Evolutionary conservation across 2,113 vertebrate genomes (phyloP).

Genomic region (Lipophrys pholis): DNA sequence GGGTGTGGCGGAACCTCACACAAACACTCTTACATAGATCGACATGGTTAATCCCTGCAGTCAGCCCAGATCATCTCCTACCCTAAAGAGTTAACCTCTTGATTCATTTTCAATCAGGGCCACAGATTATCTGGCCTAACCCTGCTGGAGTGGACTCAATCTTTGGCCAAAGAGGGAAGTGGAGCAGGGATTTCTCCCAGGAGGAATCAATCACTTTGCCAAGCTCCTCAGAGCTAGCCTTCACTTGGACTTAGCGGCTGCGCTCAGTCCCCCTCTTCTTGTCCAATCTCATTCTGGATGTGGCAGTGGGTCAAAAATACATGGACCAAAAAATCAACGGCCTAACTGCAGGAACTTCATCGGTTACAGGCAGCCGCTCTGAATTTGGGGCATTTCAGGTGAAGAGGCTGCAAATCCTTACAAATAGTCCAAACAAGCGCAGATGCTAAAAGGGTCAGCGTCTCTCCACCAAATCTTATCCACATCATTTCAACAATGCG

Average conservation of each 20-base stretch:
- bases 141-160: constrained; percentile 74
- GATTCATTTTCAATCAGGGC: constrained; percentile 79
- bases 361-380: constrained; percentile 13
- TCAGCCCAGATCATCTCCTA: constrained; percentile 56
- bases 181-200: constrained; percentile 74
- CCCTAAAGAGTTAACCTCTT: constrained; percentile 70
- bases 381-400: constrained; percentile 56
- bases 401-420: constrained; percentile 41
- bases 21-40: constrained; percentile 28
- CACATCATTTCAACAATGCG: constrained; percentile 30
- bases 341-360: constrained; percentile 35
- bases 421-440: constrained; percentile 54
- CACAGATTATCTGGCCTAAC: constrained; percentile 76
- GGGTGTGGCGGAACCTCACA: constrained; percentile 14
- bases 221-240: constrained; percentile 66
- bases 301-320: constrained; percentile 62
- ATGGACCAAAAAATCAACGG: constrained; percentile 41
- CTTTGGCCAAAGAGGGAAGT: constrained; percentile 72
- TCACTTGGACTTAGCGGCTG: constrained; percentile 57
- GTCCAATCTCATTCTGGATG: constrained; percentile 58
- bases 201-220: constrained; percentile 76
- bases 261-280: constrained; percentile 33
- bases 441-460: constrained; percentile 46
- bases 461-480: constrained; percentile 33
- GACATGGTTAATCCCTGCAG: constrained; percentile 65